phyloP scores from a whole-genome alignment of 1,140 invertebrate species.

The Tyrophagus putrescentiae region DNA sequence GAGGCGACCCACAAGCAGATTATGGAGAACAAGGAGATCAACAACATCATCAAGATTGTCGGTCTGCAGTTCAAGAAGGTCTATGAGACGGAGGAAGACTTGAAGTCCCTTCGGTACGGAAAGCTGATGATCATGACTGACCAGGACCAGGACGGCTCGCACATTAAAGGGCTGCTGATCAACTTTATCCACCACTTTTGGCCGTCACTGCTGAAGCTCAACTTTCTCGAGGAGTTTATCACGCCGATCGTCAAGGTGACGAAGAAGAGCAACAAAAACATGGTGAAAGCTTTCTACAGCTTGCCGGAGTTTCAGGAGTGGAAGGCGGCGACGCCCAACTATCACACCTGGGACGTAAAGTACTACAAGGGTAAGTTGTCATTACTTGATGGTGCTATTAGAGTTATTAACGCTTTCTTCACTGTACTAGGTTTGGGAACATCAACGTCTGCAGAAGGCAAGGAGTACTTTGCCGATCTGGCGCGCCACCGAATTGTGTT shows the following conservation, averaged over 20 bases:
- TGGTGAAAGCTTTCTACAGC: constrained; percentile 80
- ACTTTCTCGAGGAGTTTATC: constrained; percentile 88
- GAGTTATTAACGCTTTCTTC: not conserved
- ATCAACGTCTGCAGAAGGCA: constrained; percentile 91
- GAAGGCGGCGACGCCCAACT: constrained; percentile 79
- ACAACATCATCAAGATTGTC: constrained; percentile 87
- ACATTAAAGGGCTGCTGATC: constrained; percentile 96
- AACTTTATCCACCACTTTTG: constrained; percentile 99
- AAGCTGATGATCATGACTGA: constrained; percentile 99
- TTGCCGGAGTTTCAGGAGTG: constrained; percentile 97
- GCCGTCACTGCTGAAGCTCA: constrained; percentile 73
- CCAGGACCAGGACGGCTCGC: constrained; percentile 91
- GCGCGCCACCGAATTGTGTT: constrained; percentile 78
- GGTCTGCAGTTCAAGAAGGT: constrained; percentile 92
- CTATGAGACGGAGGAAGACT: constrained; percentile 69
- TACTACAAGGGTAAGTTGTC: constrained; percentile 67
- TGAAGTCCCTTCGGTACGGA: constrained; percentile 85
- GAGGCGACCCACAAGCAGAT: constrained; percentile 95
- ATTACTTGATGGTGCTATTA: not conserved
- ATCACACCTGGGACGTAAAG: constrained; percentile 85
- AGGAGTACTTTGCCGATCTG: constrained; percentile 97
- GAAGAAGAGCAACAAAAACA: constrained; percentile 51
- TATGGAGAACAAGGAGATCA: constrained; percentile 94
- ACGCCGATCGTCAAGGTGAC: constrained; percentile 96
- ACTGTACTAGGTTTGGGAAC: constrained; percentile 76